These are phyloP conservation scores for Leptopilina myrica DNA, from an alignment of 2,888 invertebrate species.

Conservation along the genomic window DNA sequence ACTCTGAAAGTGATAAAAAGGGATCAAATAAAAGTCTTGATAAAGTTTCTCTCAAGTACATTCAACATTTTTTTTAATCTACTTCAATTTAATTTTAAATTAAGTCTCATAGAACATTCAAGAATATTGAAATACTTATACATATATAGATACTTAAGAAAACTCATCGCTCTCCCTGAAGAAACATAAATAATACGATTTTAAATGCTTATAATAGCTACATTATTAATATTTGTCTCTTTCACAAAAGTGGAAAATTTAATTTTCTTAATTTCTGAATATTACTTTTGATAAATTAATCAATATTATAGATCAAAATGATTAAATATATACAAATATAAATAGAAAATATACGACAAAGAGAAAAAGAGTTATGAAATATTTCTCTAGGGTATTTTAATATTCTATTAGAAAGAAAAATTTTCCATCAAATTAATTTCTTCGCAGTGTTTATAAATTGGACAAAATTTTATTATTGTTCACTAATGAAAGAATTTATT, in stretches of 20 bases:
- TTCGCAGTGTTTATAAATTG: no score
- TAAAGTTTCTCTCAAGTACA: constrained; percentile 8
- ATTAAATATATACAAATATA: not conserved
- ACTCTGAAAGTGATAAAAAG: not conserved
- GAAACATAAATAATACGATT: not conserved
- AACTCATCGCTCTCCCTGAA: not conserved
- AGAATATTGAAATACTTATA: not conserved
- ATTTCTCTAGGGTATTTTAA: no score
- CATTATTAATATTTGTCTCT: not conserved
- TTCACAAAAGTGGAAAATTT: no score
- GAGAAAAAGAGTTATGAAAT: no score
- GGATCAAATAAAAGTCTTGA: constrained; percentile 11
- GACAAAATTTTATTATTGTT: no score
- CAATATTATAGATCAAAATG: not conserved
- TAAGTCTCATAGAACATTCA: not conserved
- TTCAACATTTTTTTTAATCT: not conserved
- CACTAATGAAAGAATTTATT: no score
- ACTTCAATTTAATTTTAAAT: constrained; percentile 14
- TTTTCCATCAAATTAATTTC: no score
- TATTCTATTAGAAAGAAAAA: no score
- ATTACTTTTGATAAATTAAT: not conserved
- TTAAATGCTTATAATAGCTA: not conserved
- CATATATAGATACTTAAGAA: not conserved
- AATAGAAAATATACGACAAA: no score
- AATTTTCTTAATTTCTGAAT: no score